A percentile compares a stretch with the other conserved stretches of the same genome.
Conservation (phyloP, 1,140 invertebrate species). For the Drosophila littoralis region DNA sequence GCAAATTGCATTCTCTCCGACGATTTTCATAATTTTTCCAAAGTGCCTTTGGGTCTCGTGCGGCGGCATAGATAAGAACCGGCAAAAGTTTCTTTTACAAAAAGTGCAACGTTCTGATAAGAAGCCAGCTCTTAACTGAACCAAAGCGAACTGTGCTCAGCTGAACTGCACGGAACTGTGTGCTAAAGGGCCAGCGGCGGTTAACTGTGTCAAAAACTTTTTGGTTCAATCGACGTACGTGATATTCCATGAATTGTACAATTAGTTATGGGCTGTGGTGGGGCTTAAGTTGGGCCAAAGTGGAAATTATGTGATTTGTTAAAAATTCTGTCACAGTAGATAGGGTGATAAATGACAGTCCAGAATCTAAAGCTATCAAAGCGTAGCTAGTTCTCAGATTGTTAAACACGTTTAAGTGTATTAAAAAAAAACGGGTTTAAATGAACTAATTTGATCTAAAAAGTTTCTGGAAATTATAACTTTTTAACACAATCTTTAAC, state of each 20-base stretch:
- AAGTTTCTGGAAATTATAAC: not conserved
- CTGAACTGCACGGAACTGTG: constrained; percentile 29
- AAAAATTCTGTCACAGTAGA: not conserved
- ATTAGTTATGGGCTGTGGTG: constrained; percentile 56
- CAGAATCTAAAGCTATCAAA: not conserved
- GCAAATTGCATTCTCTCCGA: constrained; percentile 65
- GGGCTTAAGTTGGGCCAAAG: constrained; percentile 3
- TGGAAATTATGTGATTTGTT: constrained; percentile 33
- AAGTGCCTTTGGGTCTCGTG: constrained; percentile 54
- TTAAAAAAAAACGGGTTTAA: not conserved
- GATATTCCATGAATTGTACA: constrained; percentile 56
- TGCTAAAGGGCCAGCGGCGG: constrained; percentile 62
- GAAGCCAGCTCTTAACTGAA: constrained; percentile 41
- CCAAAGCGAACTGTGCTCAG: constrained; percentile 1
- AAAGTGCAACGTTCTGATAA: constrained; percentile 78
- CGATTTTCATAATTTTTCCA: constrained; percentile 72
- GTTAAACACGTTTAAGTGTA: not conserved
- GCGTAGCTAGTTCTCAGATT: not conserved
- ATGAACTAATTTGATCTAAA: not conserved
- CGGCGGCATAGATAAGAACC: constrained; percentile 62
- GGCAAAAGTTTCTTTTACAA: constrained; percentile 44
- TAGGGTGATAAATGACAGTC: not conserved
- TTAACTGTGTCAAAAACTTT: constrained; percentile 78
- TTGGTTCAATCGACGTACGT: constrained; percentile 57
- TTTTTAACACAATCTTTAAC: too few species aligned